phyloP scores from a whole-genome alignment of 2,888 invertebrate species.

The Euclidia mi region DNA sequence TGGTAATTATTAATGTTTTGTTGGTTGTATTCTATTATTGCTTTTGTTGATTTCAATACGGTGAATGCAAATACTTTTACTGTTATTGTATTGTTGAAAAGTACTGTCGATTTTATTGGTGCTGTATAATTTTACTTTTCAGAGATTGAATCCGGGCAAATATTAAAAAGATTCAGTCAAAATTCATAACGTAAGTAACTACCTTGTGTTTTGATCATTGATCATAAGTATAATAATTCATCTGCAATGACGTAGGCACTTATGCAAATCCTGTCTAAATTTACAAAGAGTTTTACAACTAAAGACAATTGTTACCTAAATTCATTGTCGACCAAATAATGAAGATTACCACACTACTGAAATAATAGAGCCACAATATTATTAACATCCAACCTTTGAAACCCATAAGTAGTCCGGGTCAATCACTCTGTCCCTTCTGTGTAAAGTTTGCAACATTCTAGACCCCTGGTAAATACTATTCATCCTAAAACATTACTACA shows the following conservation, averaged over 20 bases:
- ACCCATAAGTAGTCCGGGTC: slow-evolving; percentile 54
- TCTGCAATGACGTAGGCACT: not conserved
- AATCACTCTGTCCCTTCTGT: slow-evolving; percentile 57
- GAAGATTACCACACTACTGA: slow-evolving; percentile 36
- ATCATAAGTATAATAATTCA: too few species aligned
- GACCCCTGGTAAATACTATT: slow-evolving; percentile 64
- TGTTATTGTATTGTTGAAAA: not conserved
- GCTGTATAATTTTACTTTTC: too few species aligned
- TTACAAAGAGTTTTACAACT: slow-evolving; percentile 27
- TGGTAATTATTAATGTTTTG: slow-evolving; percentile 71
- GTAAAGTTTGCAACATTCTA: slow-evolving; percentile 63
- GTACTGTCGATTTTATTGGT: not conserved
- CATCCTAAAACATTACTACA: slow-evolving; percentile 77
- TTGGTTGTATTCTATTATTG: slow-evolving; percentile 47
- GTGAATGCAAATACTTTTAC: not conserved
- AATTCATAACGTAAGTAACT: too few species aligned
- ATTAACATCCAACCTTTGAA: slow-evolving; percentile 31
- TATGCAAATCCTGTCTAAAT: slow-evolving; percentile 27
- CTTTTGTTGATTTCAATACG: slow-evolving; percentile 8
- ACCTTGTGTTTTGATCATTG: too few species aligned
- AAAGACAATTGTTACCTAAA: slow-evolving; percentile 26
- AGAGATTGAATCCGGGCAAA: too few species aligned
- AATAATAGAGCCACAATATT: slow-evolving; percentile 22
- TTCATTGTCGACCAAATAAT: slow-evolving; percentile 35
- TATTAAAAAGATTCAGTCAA: too few species aligned